Percentiles rank a stretch among this genome's conserved stretches.
Conservation (phyloP, 2,113 vertebrate genomes). For the Pantherophis guttatus region DNA sequence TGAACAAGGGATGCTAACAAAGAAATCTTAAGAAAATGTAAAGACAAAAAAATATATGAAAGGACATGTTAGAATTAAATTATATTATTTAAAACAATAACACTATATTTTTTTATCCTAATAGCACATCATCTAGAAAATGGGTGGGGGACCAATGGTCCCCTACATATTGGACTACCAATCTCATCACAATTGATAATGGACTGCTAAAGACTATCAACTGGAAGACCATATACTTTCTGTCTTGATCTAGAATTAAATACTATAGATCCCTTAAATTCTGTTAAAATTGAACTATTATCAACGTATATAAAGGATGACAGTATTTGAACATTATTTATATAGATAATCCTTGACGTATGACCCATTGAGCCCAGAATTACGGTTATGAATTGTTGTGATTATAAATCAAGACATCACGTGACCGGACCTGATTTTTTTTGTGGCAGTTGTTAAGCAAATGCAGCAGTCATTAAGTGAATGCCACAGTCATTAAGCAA, state of each 20-base stretch:
- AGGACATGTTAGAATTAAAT: constrained; percentile 14
- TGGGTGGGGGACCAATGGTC: not conserved
- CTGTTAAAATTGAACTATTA: not conserved
- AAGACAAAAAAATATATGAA: not conserved
- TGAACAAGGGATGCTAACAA: not conserved
- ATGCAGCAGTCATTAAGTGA: not conserved
- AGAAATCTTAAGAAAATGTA: not conserved
- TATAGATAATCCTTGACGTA: not conserved
- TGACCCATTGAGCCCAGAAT: not conserved
- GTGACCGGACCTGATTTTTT: not conserved
- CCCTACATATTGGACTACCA: not conserved
- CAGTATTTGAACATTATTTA: not conserved
- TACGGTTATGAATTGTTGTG: not conserved
- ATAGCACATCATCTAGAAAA: not conserved
- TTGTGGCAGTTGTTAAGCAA: not conserved
- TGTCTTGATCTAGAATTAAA: not conserved
- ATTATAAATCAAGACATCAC: not conserved
- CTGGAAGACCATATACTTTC: not conserved
- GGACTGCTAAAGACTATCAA: not conserved
- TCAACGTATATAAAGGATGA: not conserved
- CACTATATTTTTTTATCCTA: not conserved
- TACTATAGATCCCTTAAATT: not conserved
- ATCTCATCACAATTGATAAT: not conserved
- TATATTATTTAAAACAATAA: not conserved
- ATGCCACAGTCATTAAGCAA: not conserved